Conservation (phyloP, 2,797 vertebrate genomes). For the Hapalemur alaotrensis region DNA sequence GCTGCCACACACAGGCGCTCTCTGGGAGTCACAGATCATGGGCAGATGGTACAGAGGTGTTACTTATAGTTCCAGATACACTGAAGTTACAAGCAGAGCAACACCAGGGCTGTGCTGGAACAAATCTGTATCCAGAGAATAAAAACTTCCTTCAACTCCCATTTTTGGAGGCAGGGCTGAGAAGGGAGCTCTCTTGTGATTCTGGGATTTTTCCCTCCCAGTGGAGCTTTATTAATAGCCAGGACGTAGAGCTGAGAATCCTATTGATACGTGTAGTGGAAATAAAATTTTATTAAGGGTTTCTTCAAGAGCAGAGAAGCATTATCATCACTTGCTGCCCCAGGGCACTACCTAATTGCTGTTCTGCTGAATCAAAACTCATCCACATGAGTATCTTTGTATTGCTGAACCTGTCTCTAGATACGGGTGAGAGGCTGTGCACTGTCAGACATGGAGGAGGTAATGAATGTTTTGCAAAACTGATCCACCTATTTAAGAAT, state of each 20-base stretch:
- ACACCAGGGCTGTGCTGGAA: background rate
- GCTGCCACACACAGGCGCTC: background rate
- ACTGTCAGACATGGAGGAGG: background rate
- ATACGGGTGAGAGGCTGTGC: background rate
- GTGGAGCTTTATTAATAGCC: background rate
- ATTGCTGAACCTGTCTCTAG: background rate
- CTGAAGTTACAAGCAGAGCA: background rate
- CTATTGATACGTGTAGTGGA: background rate
- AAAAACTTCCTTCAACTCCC: background rate
- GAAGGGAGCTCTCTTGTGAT: background rate
- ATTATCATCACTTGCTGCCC: background rate
- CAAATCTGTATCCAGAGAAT: background rate
- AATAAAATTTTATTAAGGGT: background rate
- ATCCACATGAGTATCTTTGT: rapidly evolving
- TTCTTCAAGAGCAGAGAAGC: background rate
- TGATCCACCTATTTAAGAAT: background rate
- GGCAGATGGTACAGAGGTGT: background rate
- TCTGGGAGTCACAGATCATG: background rate
- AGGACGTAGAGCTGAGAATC: background rate
- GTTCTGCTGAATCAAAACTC: background rate
- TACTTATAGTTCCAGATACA: no score
- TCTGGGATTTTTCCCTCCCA: background rate
- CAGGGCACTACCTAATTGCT: background rate
- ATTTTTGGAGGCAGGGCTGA: background rate
- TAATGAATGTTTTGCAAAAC: background rate